A percentile compares a stretch with the other conserved stretches of the same genome.
These are phyloP conservation scores for Steinernema scapterisci DNA, from an alignment of 2,888 invertebrate genomes.

Conservation along the genomic window DNA sequence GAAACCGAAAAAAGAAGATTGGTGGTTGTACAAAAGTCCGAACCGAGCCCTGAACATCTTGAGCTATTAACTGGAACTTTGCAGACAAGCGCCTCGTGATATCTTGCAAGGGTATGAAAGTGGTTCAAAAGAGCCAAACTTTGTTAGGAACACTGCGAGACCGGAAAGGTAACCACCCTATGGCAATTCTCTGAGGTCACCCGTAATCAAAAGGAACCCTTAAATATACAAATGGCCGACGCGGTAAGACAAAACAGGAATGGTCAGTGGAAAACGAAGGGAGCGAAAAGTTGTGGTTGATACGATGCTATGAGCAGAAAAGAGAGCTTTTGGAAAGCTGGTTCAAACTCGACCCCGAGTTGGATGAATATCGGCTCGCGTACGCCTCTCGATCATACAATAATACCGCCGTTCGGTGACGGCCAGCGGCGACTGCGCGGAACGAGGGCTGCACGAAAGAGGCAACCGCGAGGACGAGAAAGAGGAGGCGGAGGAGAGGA, in stretches of 20 bases:
- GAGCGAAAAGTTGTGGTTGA: background rate
- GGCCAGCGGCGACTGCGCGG: conserved; percentile 30
- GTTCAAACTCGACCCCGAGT: background rate
- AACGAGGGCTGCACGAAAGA: conserved; percentile 28
- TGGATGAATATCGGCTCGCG: conserved; percentile 26
- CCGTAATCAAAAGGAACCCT: background rate
- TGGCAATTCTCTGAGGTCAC: too few species aligned
- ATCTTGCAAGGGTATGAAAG: too few species aligned
- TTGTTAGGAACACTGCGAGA: too few species aligned
- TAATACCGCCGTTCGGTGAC: conserved; percentile 24
- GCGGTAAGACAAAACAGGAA: background rate
- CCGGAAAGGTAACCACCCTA: too few species aligned
- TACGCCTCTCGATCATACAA: conserved; percentile 32
- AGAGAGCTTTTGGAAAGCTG: too few species aligned
- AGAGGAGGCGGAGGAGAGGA: conserved; percentile 26
- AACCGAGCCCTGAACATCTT: too few species aligned
- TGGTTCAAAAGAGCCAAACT: too few species aligned
- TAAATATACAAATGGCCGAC: background rate
- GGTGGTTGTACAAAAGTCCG: too few species aligned
- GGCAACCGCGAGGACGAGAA: background rate
- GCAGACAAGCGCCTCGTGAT: too few species aligned
- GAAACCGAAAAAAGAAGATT: too few species aligned
- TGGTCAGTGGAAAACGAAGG: background rate
- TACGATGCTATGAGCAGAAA: too few species aligned
- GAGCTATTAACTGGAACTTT: too few species aligned